Evolutionary conservation across 2,888 invertebrate genomes (phyloP), one percentile per base, ranked within the genome.

Genomic region (Ischnura elegans): DNA sequence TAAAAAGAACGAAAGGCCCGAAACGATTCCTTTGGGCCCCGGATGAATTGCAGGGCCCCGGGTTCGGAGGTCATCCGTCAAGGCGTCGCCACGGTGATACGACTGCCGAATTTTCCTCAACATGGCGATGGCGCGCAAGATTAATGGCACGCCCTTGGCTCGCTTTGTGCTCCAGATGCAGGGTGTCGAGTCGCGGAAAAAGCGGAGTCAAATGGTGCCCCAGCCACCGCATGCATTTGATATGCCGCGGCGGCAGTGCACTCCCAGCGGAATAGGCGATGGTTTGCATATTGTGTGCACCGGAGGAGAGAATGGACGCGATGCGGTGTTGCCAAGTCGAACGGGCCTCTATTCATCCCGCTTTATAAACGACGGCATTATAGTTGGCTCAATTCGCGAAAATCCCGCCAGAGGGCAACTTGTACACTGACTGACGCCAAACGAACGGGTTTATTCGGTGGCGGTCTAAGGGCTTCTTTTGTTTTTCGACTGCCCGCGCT

Each of bases 81-180:
- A 76, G 76, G 76, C 13, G 76, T 21, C 61, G 25, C 29, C 36
- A 36, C 76, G 10, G 29, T 76, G 76, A 36, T 76, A 13, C 29
- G 76, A 76, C 76, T 76, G 76, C 76, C 76, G 76, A 76, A 76
- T 76, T 36, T 36, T 76, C 76, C 76, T 76, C 76, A 76, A 76
- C 76, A 36, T 36, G 76, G 76, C 76, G 76, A 76, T 36, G 76
- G 3, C 25, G 29, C 76, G 36, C 76, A 76, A 76, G 76, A 76
- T 76, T 76, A 76, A 76, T 76, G 76, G 76, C 3, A 6, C 13
- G 13, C 76, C 25, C 76, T 76, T 76, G 76, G 76, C 76, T 29
- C 36, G 76, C 76, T 76, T 76, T 76, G 29, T 36, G 76, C 36
- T 25, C 3, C n/a, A 29, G 29, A 76, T 36, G 10, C 76, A 16